Evolutionary conservation across 2,797 vertebrate genomes (phyloP), one percentile per base, ranked within the genome.

Genomic region (Petrocephalus sullivani): DNA sequence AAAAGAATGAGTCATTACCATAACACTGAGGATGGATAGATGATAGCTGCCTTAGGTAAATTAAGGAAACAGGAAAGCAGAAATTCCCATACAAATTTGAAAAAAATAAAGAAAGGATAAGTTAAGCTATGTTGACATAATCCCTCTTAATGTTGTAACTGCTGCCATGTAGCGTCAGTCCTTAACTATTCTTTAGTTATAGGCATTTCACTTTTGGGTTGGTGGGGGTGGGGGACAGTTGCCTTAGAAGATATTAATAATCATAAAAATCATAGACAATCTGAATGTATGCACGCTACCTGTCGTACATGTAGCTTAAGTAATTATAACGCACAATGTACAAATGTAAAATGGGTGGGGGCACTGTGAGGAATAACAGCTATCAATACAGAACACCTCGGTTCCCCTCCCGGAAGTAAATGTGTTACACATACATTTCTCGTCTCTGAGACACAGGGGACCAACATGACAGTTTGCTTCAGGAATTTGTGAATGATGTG

Each of bases 241-340:
- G 83, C 90, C 28, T 33, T 46, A 91, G 37, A 85, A 92, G 46
- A 51, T 19, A 21, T 83, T n/a, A 51, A 21, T 54, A 83, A 83
- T 83, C 88, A 88, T 61, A 84, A 0, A 91, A 91, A 91, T 92
- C 92, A 91, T 88, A 84, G 86, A 91, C 90, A 89, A 87, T 87
- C 37, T 89, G 91, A 84, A 89, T 91, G 91, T 90, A 87, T 23
- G 23, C 53, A 86, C 19, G 46, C 5, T 1, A 86, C 90, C 91
- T 89, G 91, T 93, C 91, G 53, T 91, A 96, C 94, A 93, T 90
- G 94, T 56, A 94, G 95, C 93, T 94, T 94, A 95, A 84, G 10
- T 91, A 92, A 94, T 93, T 94, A 91, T 92, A 93, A 92, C 93
- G 93, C 94, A 95, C 93, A 88, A 92, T 93, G 93, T 93, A 94